These are phyloP conservation scores for Sebastes taczanowskii DNA, from an alignment of 2,797 vertebrate species.

Conservation along the genomic window DNA sequence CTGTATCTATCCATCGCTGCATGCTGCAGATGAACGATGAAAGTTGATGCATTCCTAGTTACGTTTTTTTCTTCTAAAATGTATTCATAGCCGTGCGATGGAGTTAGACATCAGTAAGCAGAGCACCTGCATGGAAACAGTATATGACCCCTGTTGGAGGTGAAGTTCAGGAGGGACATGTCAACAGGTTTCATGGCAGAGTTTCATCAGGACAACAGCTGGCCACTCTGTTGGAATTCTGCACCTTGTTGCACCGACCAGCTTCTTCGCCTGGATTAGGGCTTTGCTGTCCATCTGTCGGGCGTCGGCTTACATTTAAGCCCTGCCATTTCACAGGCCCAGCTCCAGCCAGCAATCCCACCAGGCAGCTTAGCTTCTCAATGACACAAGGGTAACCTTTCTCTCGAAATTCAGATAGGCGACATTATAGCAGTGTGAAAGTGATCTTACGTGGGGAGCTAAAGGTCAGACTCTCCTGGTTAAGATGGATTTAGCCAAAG, in stretches of 20 bases:
- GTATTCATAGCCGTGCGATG: not conserved
- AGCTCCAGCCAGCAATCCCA: slow-evolving; percentile 54
- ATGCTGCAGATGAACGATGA: not conserved
- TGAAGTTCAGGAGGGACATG: slow-evolving; percentile 52
- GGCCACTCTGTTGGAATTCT: slow-evolving; percentile 67
- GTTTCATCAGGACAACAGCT: slow-evolving; percentile 68
- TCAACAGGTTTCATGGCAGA: slow-evolving; percentile 37
- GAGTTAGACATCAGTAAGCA: not conserved
- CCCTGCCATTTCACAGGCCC: slow-evolving; percentile 75
- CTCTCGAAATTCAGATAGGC: slow-evolving; percentile 54
- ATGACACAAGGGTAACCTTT: slow-evolving; percentile 74
- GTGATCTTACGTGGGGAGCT: slow-evolving; percentile 39
- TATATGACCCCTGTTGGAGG: slow-evolving; percentile 25
- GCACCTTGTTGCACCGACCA: slow-evolving; percentile 74
- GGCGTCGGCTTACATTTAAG: slow-evolving; percentile 79
- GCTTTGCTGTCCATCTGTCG: slow-evolving; percentile 81
- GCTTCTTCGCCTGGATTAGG: slow-evolving; percentile 78
- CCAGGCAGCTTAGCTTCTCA: slow-evolving; percentile 68
- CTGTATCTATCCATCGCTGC: not conserved
- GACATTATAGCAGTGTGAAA: slow-evolving; percentile 44
- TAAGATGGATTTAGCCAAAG: slow-evolving; percentile 48
- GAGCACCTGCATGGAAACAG: slow-evolving; percentile 12
- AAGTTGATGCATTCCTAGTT: not conserved
- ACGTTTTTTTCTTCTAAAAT: not conserved
- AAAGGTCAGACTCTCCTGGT: slow-evolving; percentile 53